A percentile compares a stretch with the other conserved stretches of the same genome.
Conservation (phyloP, 2,888 invertebrate genomes). For the Netelia inedita region DNA sequence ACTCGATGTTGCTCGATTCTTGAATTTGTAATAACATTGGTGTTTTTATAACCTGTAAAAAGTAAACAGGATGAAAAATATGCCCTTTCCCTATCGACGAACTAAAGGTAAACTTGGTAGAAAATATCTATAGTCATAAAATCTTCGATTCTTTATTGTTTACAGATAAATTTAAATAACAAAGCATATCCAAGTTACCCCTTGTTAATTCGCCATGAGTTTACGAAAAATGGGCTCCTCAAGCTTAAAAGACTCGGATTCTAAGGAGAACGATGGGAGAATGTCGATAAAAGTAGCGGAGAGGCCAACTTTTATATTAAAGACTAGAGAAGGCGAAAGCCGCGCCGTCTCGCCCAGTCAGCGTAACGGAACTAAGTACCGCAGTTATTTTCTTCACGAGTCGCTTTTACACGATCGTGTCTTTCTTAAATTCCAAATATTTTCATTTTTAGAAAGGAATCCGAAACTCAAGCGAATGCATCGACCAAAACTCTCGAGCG, state of each 20-base stretch:
- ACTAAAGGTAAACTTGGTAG: not conserved
- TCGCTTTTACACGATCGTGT: not conserved
- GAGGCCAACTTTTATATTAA: constrained; percentile 89
- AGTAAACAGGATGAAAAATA: too few species aligned
- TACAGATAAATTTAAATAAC: constrained; percentile 16
- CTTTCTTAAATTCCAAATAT: constrained; percentile 12
- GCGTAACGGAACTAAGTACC: constrained; percentile 82
- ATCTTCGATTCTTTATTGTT: constrained; percentile 5
- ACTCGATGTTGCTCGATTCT: too few species aligned
- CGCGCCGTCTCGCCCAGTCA: constrained; percentile 88
- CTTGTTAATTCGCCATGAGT: constrained; percentile 71
- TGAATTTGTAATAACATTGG: too few species aligned
- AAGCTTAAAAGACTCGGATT: constrained; percentile 78
- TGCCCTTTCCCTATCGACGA: too few species aligned
- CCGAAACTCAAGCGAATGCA: constrained; percentile 73
- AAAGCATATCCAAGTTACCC: constrained; percentile 5
- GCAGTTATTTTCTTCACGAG: not conserved
- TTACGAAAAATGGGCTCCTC: constrained; percentile 77
- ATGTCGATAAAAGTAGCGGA: constrained; percentile 81
- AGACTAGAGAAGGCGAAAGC: constrained; percentile 88
- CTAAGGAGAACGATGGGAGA: constrained; percentile 79
- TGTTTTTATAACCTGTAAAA: too few species aligned
- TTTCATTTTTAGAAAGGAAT: constrained; percentile 77
- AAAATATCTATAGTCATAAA: not conserved
- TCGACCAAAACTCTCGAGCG: constrained; percentile 76